Evolutionary conservation across 2,888 invertebrate species (phyloP).

Genomic region (Drymonia ruficornis): DNA sequence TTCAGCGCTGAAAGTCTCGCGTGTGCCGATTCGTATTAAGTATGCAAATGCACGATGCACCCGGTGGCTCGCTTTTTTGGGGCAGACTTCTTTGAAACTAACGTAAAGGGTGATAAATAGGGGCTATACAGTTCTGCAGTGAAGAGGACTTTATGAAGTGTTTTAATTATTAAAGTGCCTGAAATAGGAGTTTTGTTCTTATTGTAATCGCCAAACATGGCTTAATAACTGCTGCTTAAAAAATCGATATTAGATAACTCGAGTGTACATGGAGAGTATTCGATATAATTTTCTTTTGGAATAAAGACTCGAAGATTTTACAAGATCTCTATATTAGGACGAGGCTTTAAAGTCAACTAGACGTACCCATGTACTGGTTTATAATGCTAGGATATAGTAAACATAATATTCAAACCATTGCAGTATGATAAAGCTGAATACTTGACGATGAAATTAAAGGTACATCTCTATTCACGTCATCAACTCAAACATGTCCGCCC

Average conservation of each 20-base stretch:
- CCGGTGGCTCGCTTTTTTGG: conserved; percentile 33
- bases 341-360: too few relatives aligned
- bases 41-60: conserved; percentile 42
- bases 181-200: too few relatives aligned
- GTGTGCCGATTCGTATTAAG: conserved; percentile 44
- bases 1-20: conserved; percentile 18
- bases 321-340: too few relatives aligned
- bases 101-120: not conserved
- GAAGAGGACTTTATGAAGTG: too few relatives aligned
- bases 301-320: too few relatives aligned
- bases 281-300: too few relatives aligned
- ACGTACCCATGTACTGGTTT: too few relatives aligned
- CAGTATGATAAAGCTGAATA: not conserved
- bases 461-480: not conserved
- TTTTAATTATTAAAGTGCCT: not conserved
- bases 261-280: too few relatives aligned
- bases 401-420: not conserved
- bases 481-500: not conserved
- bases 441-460: not conserved
- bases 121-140: not conserved
- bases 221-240: too few relatives aligned
- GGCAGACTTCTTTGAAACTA: conserved; percentile 16
- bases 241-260: too few relatives aligned
- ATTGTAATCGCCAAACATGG: too few relatives aligned
- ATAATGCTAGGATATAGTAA: too few relatives aligned